Evolutionary conservation across 2,888 invertebrate genomes (phyloP), one percentile per base, ranked within the genome.

Genomic region (Anthophora plumipes): DNA sequence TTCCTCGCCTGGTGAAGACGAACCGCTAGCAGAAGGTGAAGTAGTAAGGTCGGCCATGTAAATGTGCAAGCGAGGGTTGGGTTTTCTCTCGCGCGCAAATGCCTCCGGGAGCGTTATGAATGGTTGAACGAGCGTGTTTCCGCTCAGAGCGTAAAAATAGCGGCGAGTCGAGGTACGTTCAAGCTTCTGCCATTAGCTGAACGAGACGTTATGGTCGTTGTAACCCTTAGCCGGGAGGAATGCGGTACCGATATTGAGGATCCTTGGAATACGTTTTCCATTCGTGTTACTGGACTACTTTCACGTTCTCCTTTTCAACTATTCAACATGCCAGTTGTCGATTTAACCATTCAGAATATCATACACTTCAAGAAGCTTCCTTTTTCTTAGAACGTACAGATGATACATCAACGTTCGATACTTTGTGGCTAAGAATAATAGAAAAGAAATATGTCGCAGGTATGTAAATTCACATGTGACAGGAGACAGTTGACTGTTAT

Each of bases 131-230:
- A 83, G 61, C 85, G 68, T 71, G 74, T 59, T 77, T 77, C 77
- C 67, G 71, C 61, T 78, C 59, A 46, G 31, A 68, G 61, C 76
- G 57, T 63, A 81, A 80, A 85, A 85, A 85, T 77, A 78, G 81
- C 60, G 61, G n/a, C 25, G 67, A 64, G 68, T 20, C 50, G 52
- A 63, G 57, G 22, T 50, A 22, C 60, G 37, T 55, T 68, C 59
- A 61, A 80, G 57, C 54, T 41, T 52, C 37, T 39, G 48, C 87
- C 79, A 86, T 86, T 86, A 86, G 61, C 59, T 60, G 46, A 64
- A 80, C 75, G 79, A 67, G 81, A 73, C 67, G 77, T 83, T 86
- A 87, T 68, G 83, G 63, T 77, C 68, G 61, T 80, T 76, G 83
- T 83, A 80, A 83, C 60, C 63, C 61, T 59, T 71, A 68, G 78